A percentile compares a stretch with the other conserved stretches of the same genome.
Evolutionary conservation across 2,888 invertebrate species (phyloP).

Genomic region (Acronicta aceris): DNA sequence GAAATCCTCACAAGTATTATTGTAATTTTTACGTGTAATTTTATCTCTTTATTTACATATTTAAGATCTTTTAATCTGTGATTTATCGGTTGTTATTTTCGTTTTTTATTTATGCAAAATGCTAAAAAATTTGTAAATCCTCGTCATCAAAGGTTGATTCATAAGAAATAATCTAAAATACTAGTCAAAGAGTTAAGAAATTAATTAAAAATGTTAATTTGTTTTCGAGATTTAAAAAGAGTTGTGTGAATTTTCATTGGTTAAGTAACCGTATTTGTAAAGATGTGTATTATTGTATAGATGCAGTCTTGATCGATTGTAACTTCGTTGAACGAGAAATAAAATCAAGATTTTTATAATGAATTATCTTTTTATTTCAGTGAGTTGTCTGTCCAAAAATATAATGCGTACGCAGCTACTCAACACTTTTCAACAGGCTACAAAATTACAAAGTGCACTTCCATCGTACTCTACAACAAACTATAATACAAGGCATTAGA

Average conservation of each 20-base stretch:
- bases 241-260: slow-evolving; percentile 16
- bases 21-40: slow-evolving; percentile 19
- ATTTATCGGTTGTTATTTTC: slow-evolving; percentile 45
- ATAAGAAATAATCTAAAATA: slow-evolving; percentile 26
- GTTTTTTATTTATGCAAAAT: slow-evolving; percentile 18
- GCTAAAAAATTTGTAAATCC: no score
- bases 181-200: slow-evolving; percentile 40
- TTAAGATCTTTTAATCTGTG: slow-evolving; percentile 50
- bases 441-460: slow-evolving; percentile 81
- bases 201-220: slow-evolving; percentile 38
- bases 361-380: slow-evolving; percentile 79
- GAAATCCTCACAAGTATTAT: slow-evolving; percentile 45
- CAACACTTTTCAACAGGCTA: slow-evolving; percentile 79
- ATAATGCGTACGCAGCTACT: slow-evolving; percentile 81
- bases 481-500: slow-evolving; percentile 61
- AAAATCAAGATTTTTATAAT: slow-evolving; percentile 70
- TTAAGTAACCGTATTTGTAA: slow-evolving; percentile 27
- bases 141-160: slow-evolving; percentile 32
- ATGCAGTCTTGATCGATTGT: slow-evolving; percentile 48
- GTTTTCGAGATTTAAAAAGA: slow-evolving; percentile 29
- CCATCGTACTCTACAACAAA: slow-evolving; percentile 63
- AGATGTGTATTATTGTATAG: slow-evolving; percentile 37
- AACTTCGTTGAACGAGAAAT: slow-evolving; percentile 59
- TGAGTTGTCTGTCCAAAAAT: slow-evolving; percentile 86
- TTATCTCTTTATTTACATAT: slow-evolving; percentile 9